These are phyloP conservation scores for Caerostris darwini DNA, from an alignment of 1,140 invertebrate genomes.

Conservation along the genomic window DNA sequence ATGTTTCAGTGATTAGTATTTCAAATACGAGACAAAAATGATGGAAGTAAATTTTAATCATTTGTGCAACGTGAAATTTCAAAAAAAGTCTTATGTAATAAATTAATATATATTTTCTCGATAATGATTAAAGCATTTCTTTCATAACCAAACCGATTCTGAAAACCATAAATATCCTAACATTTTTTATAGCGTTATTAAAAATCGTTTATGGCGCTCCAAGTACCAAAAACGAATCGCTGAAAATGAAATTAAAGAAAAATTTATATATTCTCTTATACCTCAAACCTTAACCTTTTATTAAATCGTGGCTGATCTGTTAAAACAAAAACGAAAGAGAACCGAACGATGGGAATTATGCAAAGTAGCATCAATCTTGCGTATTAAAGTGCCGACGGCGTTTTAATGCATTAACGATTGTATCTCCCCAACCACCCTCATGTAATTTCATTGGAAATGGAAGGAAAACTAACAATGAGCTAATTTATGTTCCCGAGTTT, in stretches of 20 bases:
- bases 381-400: background rate
- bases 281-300: background rate
- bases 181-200: background rate
- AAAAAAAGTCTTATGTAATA: too few species aligned
- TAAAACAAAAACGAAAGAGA: background rate
- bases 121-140: too few species aligned
- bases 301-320: background rate
- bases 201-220: background rate
- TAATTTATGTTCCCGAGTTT: slow-evolving; percentile 1
- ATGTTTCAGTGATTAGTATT: too few species aligned
- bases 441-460: background rate
- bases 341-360: background rate
- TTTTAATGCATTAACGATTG: background rate
- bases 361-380: slow-evolving; percentile 3
- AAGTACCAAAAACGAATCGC: background rate
- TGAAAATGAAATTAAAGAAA: background rate
- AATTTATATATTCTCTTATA: background rate
- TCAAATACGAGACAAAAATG: too few species aligned
- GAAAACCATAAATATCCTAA: background rate
- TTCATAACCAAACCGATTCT: background rate
- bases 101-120: too few species aligned
- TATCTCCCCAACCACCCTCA: background rate
- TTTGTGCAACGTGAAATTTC: too few species aligned
- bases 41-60: too few species aligned
- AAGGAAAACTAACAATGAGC: background rate